Conservation (phyloP, 2,888 invertebrate species). For the Rhodophaea formosa region DNA sequence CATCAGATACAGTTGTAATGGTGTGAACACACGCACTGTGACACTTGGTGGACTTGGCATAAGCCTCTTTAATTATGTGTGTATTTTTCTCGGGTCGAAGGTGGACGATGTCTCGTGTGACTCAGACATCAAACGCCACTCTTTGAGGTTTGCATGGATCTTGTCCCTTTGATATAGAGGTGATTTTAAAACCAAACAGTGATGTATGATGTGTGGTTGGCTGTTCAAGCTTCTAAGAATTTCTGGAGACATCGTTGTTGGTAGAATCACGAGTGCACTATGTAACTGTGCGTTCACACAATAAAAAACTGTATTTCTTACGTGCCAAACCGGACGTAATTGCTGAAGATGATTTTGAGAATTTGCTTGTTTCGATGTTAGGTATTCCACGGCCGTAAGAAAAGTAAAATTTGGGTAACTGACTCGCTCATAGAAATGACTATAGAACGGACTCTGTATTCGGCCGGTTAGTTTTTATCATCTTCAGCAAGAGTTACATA, state of each 20-base stretch:
- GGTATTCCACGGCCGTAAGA: too few species aligned
- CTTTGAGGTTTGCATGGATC: too few species aligned
- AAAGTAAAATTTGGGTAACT: too few species aligned
- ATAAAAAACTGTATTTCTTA: conserved; percentile 32
- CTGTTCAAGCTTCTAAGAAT: conserved; percentile 16
- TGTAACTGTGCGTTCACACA: conserved; percentile 32
- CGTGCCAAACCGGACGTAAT: conserved; percentile 26
- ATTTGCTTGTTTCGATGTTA: background rate
- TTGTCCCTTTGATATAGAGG: too few species aligned
- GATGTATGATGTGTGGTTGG: too few species aligned
- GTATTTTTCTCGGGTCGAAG: conserved; percentile 57
- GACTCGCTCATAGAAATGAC: too few species aligned
- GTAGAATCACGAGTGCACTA: conserved; percentile 1
- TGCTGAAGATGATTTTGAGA: conserved; percentile 31
- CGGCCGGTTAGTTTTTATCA: too few species aligned
- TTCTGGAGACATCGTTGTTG: conserved; percentile 26
- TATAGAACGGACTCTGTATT: too few species aligned
- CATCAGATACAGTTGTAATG: conserved; percentile 50
- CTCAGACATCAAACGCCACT: too few species aligned
- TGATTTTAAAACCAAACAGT: too few species aligned
- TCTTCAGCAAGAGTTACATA: too few species aligned
- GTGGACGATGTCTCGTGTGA: conserved; percentile 32
- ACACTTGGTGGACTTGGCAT: conserved; percentile 3
- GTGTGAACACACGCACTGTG: conserved; percentile 47
- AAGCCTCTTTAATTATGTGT: conserved; percentile 57